A percentile compares a stretch with the other conserved stretches of the same genome.
Evolutionary conservation across 2,113 vertebrate genomes (phyloP).

Genomic region (Dolichallabes microphthalmus): DNA sequence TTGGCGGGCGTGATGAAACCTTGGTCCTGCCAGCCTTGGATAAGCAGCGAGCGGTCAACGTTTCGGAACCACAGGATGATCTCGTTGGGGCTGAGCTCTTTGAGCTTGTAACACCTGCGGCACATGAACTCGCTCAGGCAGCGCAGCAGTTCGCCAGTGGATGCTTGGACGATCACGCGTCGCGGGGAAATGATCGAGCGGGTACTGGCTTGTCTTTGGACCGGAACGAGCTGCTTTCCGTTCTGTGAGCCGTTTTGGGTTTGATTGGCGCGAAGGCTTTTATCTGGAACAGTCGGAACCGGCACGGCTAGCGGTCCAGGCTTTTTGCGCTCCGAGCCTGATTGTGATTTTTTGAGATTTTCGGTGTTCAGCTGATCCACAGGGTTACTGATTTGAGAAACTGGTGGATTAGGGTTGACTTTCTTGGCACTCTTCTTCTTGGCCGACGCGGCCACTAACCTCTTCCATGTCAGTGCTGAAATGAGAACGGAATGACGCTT

Average conservation of each 20-base stretch:
- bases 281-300: slow-evolving; percentile 69
- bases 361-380: slow-evolving; percentile 64
- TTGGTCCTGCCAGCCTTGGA: slow-evolving; percentile 93
- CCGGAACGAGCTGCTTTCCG: slow-evolving; percentile 64
- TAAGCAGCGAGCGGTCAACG: slow-evolving; percentile 87
- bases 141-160: slow-evolving; percentile 87
- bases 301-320: slow-evolving; percentile 72
- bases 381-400: slow-evolving; percentile 55
- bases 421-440: slow-evolving; percentile 92
- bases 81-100: slow-evolving; percentile 86
- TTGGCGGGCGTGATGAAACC: slow-evolving; percentile 91
- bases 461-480: slow-evolving; percentile 87
- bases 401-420: slow-evolving; percentile 80
- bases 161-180: slow-evolving; percentile 85
- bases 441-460: slow-evolving; percentile 82
- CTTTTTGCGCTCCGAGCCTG: slow-evolving; percentile 61
- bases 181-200: slow-evolving; percentile 76
- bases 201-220: slow-evolving; percentile 63
- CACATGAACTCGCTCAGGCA: slow-evolving; percentile 90
- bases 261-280: slow-evolving; percentile 49
- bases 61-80: slow-evolving; percentile 88
- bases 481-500: slow-evolving; percentile 83
- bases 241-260: slow-evolving; percentile 51
- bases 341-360: slow-evolving; percentile 63
- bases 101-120: slow-evolving; percentile 86